Base-by-base conservation (phyloP, 2,113 vertebrate species). In the Neotragus pygmaeus region DNA sequence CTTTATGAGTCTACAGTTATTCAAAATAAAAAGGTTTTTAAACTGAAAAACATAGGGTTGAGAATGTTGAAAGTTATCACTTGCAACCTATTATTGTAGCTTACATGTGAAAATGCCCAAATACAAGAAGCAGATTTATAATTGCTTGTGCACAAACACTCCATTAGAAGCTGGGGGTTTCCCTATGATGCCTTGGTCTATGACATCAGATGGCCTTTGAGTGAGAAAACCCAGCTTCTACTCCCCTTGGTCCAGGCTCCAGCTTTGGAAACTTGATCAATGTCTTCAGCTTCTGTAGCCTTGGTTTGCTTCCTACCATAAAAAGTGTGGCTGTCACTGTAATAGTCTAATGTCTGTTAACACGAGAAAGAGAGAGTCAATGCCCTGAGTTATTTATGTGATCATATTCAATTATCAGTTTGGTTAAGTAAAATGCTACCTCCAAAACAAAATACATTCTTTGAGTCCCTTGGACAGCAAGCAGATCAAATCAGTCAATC, bases 331-430 rank as follows among this genome's bases (percentile, higher is more conserved):
- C 19, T 21, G 1, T 21, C 55, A 7, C 30, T 30, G 3, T 81
- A 33, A 23, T 6, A 5, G 3, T 15, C 36, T 75, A 45, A 60
- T 8, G 5, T 23, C 47, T 5, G 9, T 33, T 64, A 39, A 30
- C 25, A 33, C 17, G 62, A 70, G 27, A 78, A 97, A 98, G 97
- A 98, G 97, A 96, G 87, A 96, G 97, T 81, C 87, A 86, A 27
- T 96, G 45, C 1, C 49, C 57, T 92, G 33, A n/a, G 62, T 97
- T 90, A 70, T 91, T 97, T 90, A 96, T 95, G 73, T 95, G 94
- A 75, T 39, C 80, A 39, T 55, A 73, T 96, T 94, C 6, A 95
- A 0, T 33, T 9, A 88, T 33, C 25, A 47, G 80, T 25, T 93
- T 0, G 2, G 43, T 97, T 91, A 91, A 97, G 84, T 88, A 87